Percentiles rank a stretch among this genome's conserved stretches.
Evolutionary conservation across 2,888 invertebrate genomes (phyloP).

Genomic region (Diarsia mendica): DNA sequence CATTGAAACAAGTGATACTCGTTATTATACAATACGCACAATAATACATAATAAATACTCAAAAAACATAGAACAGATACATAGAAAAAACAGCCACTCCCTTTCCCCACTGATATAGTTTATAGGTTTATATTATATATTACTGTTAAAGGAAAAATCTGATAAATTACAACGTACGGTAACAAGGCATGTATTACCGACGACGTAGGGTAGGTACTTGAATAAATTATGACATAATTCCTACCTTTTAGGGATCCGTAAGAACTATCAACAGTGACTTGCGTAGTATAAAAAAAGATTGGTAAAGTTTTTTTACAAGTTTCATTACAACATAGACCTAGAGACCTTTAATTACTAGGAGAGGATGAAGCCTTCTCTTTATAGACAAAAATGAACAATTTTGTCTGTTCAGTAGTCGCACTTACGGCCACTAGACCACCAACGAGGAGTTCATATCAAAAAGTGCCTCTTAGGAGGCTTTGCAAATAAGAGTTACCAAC

Average conservation of each 20-base stretch:
- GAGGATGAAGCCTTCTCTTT: no score
- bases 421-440: not conserved
- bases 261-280: no score
- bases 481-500: not conserved
- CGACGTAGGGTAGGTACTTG: conserved; percentile 43
- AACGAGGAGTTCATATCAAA: not conserved
- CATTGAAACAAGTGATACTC: no score
- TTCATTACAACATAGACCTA: not conserved
- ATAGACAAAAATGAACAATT: no score
- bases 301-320: not conserved
- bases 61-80: not conserved
- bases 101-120: not conserved
- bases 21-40: no score
- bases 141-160: conserved; percentile 57
- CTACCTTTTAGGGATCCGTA: conserved; percentile 44
- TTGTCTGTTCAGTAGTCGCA: not conserved
- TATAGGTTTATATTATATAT: conserved; percentile 31
- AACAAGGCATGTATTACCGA: conserved; percentile 26
- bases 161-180: conserved; percentile 52
- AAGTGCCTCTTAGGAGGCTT: not conserved
- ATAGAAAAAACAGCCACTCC: conserved; percentile 2
- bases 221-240: conserved; percentile 61
- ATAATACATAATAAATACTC: not conserved
- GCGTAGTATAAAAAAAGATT: not conserved
- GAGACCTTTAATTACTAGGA: no score